Percentiles rank a stretch among this genome's conserved stretches.
Conservation (phyloP, 2,888 invertebrate species). For the Acronicta psi region DNA sequence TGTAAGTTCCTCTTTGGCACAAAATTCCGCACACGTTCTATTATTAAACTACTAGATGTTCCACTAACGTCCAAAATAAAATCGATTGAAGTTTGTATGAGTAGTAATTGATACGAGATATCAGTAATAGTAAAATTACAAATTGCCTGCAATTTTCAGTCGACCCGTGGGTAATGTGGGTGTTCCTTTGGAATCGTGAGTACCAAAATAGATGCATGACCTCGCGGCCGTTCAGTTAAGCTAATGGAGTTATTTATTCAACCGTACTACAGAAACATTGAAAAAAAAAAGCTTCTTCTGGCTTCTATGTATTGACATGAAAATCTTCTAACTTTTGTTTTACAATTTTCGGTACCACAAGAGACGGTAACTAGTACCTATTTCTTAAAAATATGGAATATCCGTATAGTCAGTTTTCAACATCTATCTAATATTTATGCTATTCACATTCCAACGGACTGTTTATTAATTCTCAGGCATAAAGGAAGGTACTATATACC, state of each 20-base stretch:
- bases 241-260: conserved; percentile 29
- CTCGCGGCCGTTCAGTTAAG: conserved; percentile 40
- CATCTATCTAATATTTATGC: too few species aligned
- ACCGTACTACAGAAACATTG: neutral
- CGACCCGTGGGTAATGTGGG: neutral
- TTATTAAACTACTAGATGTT: conserved; percentile 12
- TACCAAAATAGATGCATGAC: conserved; percentile 51
- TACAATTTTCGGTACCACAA: too few species aligned
- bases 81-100: conserved; percentile 3
- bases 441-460: too few species aligned
- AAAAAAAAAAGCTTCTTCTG: too few species aligned
- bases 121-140: conserved; percentile 10
- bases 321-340: too few species aligned
- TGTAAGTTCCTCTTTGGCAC: conserved; percentile 14
- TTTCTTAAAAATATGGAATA: too few species aligned
- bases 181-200: conserved; percentile 15
- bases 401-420: too few species aligned
- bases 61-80: neutral
- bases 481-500: too few species aligned
- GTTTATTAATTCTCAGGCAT: too few species aligned
- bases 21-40: conserved; percentile 12
- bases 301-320: too few species aligned
- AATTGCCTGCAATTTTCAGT: conserved; percentile 22
- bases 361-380: too few species aligned
- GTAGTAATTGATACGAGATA: conserved; percentile 1